Evolutionary conservation across 2,797 vertebrate species (phyloP).

Genomic region (Schizothorax lantsangensis): DNA sequence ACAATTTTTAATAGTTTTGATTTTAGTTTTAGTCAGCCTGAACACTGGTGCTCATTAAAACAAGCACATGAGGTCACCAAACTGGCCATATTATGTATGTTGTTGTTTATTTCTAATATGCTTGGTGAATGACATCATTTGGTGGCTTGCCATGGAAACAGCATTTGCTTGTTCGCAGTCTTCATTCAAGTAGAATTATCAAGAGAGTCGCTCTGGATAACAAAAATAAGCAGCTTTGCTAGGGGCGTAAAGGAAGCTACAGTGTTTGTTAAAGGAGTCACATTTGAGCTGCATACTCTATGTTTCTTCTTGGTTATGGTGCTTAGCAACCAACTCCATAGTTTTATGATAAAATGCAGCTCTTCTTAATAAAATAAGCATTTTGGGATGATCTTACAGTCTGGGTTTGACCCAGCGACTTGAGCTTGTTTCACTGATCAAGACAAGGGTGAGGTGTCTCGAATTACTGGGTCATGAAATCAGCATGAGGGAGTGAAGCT

Average conservation of each 20-base stretch:
- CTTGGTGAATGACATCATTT: constrained; percentile 18
- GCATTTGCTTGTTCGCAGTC: background rate
- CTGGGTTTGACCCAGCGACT: constrained; percentile 1
- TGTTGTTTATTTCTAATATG: background rate
- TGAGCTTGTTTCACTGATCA: constrained; percentile 29
- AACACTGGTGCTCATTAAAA: background rate
- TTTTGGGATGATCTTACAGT: background rate
- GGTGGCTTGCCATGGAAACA: constrained; percentile 25
- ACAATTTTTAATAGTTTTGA: background rate
- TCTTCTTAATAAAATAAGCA: background rate
- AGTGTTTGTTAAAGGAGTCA: constrained; percentile 28
- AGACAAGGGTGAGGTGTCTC: constrained; percentile 30
- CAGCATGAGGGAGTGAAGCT: constrained; percentile 33
- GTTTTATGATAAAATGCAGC: background rate
- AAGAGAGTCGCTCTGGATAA: constrained; percentile 19
- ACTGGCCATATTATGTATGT: background rate
- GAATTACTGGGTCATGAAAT: constrained; percentile 58
- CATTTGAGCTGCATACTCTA: background rate
- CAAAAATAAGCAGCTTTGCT: constrained; percentile 15
- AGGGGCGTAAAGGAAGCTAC: background rate
- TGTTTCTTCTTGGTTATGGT: background rate
- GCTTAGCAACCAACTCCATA: constrained; percentile 18
- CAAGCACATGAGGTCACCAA: background rate
- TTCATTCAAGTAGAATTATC: constrained; percentile 42
- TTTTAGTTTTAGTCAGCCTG: background rate